Base-by-base conservation (phyloP, 2,797 vertebrate species). In the Mormyrus proboscirostris region DNA sequence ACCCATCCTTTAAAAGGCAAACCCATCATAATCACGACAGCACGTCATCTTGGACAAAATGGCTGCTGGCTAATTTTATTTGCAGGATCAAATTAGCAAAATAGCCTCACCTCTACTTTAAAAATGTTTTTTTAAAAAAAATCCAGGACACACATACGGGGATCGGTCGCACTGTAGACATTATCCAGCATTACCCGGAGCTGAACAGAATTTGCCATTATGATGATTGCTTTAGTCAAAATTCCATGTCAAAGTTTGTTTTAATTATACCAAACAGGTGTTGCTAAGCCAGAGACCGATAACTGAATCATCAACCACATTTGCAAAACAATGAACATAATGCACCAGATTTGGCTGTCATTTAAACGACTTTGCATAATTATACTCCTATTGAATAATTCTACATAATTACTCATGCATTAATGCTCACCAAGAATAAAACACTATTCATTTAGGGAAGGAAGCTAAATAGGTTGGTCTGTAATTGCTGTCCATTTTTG, bases 201-300 rank as follows among this genome's bases (percentile, higher is more conserved):
- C 88, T 90, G 83, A 92, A 91, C 83, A 86, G 65, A 86, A 90
- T 92, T 91, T 90, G 84, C 90, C 90, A 93, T 93, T 91, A 86
- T 92, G 91, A 91, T 94, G 93, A 95, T 94, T 94, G 92, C 92
- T 89, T 89, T 91, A 90, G 92, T 94, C 91, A 92, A 92, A 94
- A 92, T 93, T 91, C 91, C 90, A 91, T 94, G 94, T 95, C 94
- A 95, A 94, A 94, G 92, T 95, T 94, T 94, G 92, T 93, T 94
- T 95, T 94, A 95, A 95, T 95, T 95, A 94, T 91, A 89, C 90
- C 73, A 92, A 95, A 95, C 95, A 96, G 95, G 95, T 96, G 96
- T 94, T 94, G 93, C 92, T 59, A 92, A 94, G 92, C 90, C 92
- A 89, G 92, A 92, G 92, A 93, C 91, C 94, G 94, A 95, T 94